Percentiles rank a stretch among this genome's conserved stretches.
These are phyloP conservation scores for Gryllus bimaculatus DNA, from an alignment of 1,140 invertebrate species.

Conservation along the genomic window DNA sequence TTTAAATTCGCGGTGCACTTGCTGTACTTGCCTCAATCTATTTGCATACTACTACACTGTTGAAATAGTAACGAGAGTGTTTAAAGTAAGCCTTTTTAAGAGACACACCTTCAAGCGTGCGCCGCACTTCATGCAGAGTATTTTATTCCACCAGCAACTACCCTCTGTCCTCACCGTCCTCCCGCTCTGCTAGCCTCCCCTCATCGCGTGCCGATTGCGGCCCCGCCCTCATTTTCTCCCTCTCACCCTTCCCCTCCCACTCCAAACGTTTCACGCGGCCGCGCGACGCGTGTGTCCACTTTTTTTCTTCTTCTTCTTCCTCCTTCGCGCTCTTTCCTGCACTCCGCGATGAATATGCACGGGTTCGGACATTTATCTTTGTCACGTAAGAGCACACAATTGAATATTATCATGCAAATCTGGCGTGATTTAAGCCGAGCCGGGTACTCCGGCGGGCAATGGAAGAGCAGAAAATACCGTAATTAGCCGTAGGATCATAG, in stretches of 20 bases:
- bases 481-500: background rate
- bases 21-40: too few species aligned
- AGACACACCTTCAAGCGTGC: too few species aligned
- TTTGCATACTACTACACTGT: too few species aligned
- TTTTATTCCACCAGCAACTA: too few species aligned
- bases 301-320: background rate
- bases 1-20: too few species aligned
- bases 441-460: background rate
- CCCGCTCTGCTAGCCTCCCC: too few species aligned
- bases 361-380: background rate
- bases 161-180: too few species aligned
- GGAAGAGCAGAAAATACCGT: background rate
- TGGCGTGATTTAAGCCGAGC: background rate
- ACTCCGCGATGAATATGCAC: slow-evolving; percentile 1
- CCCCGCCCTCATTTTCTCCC: too few species aligned
- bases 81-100: too few species aligned
- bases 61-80: too few species aligned
- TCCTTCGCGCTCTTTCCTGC: background rate
- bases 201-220: too few species aligned
- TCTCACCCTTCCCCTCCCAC: background rate
- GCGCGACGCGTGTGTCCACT: background rate
- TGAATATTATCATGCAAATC: slow-evolving; percentile 5
- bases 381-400: slow-evolving; percentile 3
- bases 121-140: too few species aligned
- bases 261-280: background rate